Base-by-base conservation (phyloP, 2,888 invertebrate genomes). In the Dyspetes luteomarginatus region DNA sequence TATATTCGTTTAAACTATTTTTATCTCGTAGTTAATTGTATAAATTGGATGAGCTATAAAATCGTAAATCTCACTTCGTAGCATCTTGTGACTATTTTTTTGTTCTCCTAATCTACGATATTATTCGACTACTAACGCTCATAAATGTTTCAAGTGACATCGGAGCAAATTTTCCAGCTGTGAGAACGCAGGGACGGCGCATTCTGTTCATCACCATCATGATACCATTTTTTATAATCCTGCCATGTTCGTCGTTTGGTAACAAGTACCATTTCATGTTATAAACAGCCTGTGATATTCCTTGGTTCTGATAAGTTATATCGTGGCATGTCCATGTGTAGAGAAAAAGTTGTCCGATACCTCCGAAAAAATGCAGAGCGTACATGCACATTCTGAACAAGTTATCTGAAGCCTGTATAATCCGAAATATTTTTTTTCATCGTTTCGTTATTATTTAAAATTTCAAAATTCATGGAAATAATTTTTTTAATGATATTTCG, bases 281-380 rank as follows among this genome's bases (percentile, higher is more conserved):
- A 50, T 87, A 88, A 52, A 78, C 85, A 4, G 85, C 79, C 5
- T 82, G 62, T 3, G 83, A 82, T 26, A 88, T 64, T 5, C 22
- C 56, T 12, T 56, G 64, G 62, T 88, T 88, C 75, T 87, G 84
- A 12, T 80, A 74, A 12, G 85, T 86, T 62, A 88, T 83, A 17
- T 85, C 83, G 41, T 87, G 83, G 69, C 87, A 85, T 3, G 87
- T 85, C 83, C 86, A 84, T 7, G 88, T 85, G 50, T 87, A 87
- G 28, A 88, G 69, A 58, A 85, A 81, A 3, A 88, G 78, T 78
- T 88, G 88, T 15, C 82, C 69, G 26, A 87, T 45, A 26, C 83
- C 78, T 12, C 84, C 85, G 58, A 83, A 50, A 4, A 86, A 84
- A 52, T 87, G 86, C 5, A 82, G 79, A 3, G 83, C 52, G 72